Evolutionary conservation across 53 echinoderm and acorn worm species (phyloP), one percentile per base, ranked within the genome.

Genomic region (Glandiceps talaboti): DNA sequence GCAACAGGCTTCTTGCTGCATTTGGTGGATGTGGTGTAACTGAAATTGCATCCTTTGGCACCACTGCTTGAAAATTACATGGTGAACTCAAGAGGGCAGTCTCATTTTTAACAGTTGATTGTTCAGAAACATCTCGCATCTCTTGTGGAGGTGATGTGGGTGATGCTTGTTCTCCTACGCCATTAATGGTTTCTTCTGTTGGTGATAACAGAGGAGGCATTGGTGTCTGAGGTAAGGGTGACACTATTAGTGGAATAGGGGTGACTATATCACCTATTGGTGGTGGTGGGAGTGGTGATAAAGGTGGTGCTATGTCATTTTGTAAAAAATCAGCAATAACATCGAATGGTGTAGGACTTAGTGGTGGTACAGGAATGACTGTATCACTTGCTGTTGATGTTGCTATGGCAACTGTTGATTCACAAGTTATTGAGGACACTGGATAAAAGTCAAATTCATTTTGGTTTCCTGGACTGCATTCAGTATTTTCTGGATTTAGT

Each of bases 31-130:
- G 86, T 20, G 90, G 90, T 74, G 84, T 76, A 29, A 91, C 91
- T 0, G 91, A 78, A n/a, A 91, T 81, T 29, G 91, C 91, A 80
- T 91, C 89, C 28, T 77, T 84, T 1, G 91, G 91, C 27, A 88
- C 91, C n/a, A 79, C 84, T 30, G 86, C 86, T 28, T 91, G 88
- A 74, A 91, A 91, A 31, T 86, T 86, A 77, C 91, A 86, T 6
- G 91, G 91, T 14, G 91, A 91, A 0, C 88, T 88, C 31, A 89
- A 86, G 31, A 84, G 89, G 0, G 84, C 82, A 32, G 81, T 86
- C 20, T 45, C 64, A 12, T 6, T 6, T 12, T 45, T 20, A 12
- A 45, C 64, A 45, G 64, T 45, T n/a, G n/a, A n/a, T n/a, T n/a
- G n/a, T n/a, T n/a, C n/a, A n/a, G n/a, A n/a, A n/a, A n/a, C n/a